A percentile compares a stretch with the other conserved stretches of the same genome.
Evolutionary conservation across 1,140 invertebrate genomes (phyloP).

Genomic region (Aleiodes sp.): DNA sequence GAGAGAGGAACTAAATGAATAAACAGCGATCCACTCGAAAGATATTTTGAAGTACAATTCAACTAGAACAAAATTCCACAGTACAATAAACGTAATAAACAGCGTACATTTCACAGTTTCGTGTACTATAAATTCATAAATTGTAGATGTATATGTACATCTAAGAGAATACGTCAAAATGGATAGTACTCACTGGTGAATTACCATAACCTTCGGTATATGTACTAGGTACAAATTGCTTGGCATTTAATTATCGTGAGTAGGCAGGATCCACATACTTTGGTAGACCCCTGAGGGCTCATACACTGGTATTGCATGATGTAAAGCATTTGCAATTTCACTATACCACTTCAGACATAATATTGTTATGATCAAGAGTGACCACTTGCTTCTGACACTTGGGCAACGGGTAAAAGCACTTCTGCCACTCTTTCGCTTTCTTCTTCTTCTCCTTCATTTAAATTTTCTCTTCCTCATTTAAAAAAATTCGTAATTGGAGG

Average conservation of each 20-base stretch:
- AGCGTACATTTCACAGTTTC: background rate
- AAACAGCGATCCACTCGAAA: no score
- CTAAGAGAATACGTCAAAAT: background rate
- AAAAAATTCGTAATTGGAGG: constrained; percentile 1
- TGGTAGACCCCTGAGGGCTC: background rate
- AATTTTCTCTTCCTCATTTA: background rate
- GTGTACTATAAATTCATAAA: background rate
- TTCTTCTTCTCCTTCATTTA: background rate
- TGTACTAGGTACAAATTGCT: constrained; percentile 19
- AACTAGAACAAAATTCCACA: no score
- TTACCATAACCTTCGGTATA: constrained; percentile 20
- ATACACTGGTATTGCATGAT: background rate
- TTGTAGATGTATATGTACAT: background rate
- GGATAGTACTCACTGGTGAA: background rate
- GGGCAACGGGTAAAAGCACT: background rate
- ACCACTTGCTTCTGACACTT: background rate
- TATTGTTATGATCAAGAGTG: constrained; percentile 5
- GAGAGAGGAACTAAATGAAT: no score
- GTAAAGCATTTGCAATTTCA: background rate
- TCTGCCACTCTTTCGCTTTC: background rate
- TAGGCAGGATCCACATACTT: constrained; percentile 8
- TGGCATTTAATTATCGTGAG: constrained; percentile 28
- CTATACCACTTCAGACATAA: background rate
- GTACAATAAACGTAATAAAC: background rate
- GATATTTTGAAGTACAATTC: no score